Evolutionary conservation across 2,888 invertebrate genomes (phyloP), one percentile per base, ranked within the genome.

Genomic region (Dryadula phaetusa): DNA sequence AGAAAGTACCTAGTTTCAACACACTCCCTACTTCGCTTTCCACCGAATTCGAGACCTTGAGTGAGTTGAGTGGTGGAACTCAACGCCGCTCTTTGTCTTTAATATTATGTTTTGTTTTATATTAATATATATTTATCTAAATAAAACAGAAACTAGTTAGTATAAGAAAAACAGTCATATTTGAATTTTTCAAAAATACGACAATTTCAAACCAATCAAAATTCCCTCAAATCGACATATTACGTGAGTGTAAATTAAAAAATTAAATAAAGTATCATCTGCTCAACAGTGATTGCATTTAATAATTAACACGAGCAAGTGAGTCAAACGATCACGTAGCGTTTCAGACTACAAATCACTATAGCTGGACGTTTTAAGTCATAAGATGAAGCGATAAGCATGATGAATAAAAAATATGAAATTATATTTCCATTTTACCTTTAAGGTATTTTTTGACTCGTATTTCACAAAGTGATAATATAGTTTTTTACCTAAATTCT

Each of bases 261-360:
- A 56, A 47, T 49, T 62, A 49, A 67, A 70, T 67, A 64, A 67
- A 70, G 63, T 49, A 56, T 42, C 18, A 22, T 58, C 52, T 60
- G 54, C 61, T 56, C 42, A 61, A 28, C 63, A 40, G 64, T 67
- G 64, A 70, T 70, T 84, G 82, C 80, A 78, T 86, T 87, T 83
- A 86, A 86, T 86, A 83, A 88, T 87, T 84, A 84, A 86, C 84
- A 82, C 77, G 76, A 76, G 75, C 74, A 77, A 83, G 83, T 84
- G 84, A 84, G 86, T 86, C 84, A 82, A 80, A 81, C 81, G 82
- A 85, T 84, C 85, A 81, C 81, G 77, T 79, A 76, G 79, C 79
- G 78, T 76, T 79, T 74, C 80, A 75, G 76, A 79, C 84, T 80
- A 87, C 86, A 87, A 86, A 88, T 88, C 87, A 88, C 84, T 78